Evolutionary conservation across 1,140 invertebrate genomes (phyloP), one percentile per base, ranked within the genome.

Genomic region (Scaptomyza montana): DNA sequence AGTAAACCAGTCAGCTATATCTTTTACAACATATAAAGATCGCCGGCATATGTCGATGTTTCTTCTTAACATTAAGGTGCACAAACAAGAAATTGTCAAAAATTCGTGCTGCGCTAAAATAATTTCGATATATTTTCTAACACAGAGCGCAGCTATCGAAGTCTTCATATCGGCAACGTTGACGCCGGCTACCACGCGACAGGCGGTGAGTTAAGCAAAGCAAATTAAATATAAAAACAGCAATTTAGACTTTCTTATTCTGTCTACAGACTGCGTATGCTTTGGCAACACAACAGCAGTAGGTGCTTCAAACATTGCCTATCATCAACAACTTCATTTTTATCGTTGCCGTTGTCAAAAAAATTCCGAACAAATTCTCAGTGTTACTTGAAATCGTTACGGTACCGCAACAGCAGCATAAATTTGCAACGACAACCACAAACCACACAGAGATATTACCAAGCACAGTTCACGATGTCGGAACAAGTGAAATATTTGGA

Each of bases 401-500:
- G n/a, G 45, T 16, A 19, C 19, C 10, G 45, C 21, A 33, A 41
- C 8, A n/a, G 8, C 3, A 47, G 19, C 5, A 36, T 33, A 2
- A 47, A 36, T 41, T 13, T 10, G 36, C 21, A 30, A 43, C 10
- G 3, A 36, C 21, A 28, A 19, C 33, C 12, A 13, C 36, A 7
- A 46, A 62, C 1, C 39, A 28, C 53, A 56, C 56, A 3, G 3
- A 36, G 7, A 21, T 9, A 45, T 56, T 25, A 36, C 9, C 47
- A 43, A 46, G 13, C 9, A 7, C 45, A n/a, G n/a, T 8, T 28
- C 25, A 77, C 50, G 43, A 74, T 72, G 62, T 49, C 78, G 3
- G 63, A 79, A 0, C 62, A 77, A 19, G 66, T 87, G 16, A 67
- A 70, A 30, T 92, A 92, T 61, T 71, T 93, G 70, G 85, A 91